A percentile compares a stretch with the other conserved stretches of the same genome.
Conservation (phyloP, 2,113 vertebrate genomes). For the Cyphomyrus discorhynchus region DNA sequence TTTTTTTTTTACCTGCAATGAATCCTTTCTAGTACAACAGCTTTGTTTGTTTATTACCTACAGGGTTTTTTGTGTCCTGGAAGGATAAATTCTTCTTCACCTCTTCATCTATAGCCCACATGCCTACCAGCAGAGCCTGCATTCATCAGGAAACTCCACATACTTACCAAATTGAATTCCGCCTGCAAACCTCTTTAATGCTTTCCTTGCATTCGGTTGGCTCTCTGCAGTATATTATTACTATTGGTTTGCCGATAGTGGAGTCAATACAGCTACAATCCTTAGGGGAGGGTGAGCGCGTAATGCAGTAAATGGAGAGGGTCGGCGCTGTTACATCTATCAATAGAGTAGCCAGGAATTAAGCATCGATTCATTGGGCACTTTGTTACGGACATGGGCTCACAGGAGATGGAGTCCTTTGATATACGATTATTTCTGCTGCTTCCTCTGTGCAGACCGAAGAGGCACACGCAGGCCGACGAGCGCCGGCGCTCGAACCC, state of each 20-base stretch:
- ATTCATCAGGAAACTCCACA: conserved; percentile 1
- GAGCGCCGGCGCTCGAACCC: conserved; percentile 27
- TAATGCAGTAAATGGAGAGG: conserved; percentile 47
- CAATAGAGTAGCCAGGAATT: conserved; percentile 43
- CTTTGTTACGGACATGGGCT: conserved; percentile 31
- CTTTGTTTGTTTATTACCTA: neutral
- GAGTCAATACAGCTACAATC: conserved; percentile 51
- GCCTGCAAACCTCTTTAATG: conserved; percentile 15
- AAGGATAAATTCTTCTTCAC: neutral
- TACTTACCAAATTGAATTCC: conserved; percentile 18
- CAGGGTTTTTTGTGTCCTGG: neutral
- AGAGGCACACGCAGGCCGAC: conserved; percentile 23
- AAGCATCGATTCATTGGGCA: conserved; percentile 33
- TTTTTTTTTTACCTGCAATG: neutral
- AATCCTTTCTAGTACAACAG: neutral
- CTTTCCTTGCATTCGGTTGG: conserved; percentile 17
- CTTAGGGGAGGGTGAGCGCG: conserved; percentile 36
- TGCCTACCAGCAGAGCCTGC: neutral
- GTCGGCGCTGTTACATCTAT: conserved; percentile 41
- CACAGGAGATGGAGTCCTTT: conserved; percentile 34
- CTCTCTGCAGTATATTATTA: conserved; percentile 30
- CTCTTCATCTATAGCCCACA: neutral
- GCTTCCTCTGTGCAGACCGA: conserved; percentile 13
- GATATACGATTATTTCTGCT: conserved; percentile 30
- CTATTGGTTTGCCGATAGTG: conserved; percentile 60